Conservation (phyloP, 1,140 invertebrate genomes). For the Camponotus pennsylvanicus region DNA sequence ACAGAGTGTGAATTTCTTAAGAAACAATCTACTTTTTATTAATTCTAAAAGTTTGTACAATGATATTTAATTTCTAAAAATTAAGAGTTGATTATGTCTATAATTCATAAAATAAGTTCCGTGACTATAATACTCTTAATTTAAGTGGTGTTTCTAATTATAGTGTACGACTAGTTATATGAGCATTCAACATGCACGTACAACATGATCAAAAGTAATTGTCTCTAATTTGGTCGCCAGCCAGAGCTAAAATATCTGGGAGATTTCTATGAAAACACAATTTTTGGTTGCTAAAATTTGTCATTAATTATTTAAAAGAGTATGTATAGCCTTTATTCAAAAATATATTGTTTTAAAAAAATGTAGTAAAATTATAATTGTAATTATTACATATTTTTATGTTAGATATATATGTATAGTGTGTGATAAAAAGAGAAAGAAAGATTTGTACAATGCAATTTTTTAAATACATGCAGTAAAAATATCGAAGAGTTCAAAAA, state of each 20-base stretch:
- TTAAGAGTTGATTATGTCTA: not conserved
- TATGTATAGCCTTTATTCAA: not conserved
- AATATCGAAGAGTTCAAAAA: not conserved
- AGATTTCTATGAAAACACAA: not conserved
- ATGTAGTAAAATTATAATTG: no score
- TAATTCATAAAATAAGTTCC: not conserved
- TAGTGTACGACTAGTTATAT: not conserved
- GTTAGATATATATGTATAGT: not conserved
- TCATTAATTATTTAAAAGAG: not conserved
- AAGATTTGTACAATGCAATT: not conserved
- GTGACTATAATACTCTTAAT: slow-evolving; percentile 11
- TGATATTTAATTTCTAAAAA: slow-evolving; percentile 2
- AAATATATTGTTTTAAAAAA: not conserved
- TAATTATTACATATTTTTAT: not conserved
- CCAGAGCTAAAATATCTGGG: not conserved
- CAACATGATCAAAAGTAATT: not conserved
- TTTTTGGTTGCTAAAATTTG: not conserved
- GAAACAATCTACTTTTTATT: not conserved
- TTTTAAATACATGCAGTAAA: not conserved
- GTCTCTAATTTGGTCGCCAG: not conserved
- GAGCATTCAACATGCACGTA: slow-evolving; percentile 1
- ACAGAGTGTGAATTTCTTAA: not conserved
- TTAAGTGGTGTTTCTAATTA: slow-evolving; percentile 26
- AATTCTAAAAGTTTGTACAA: not conserved
- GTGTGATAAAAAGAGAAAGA: no score